These are phyloP conservation scores for Cataglyphis cursor DNA, from an alignment of 2,888 invertebrate genomes.

Conservation along the genomic window DNA sequence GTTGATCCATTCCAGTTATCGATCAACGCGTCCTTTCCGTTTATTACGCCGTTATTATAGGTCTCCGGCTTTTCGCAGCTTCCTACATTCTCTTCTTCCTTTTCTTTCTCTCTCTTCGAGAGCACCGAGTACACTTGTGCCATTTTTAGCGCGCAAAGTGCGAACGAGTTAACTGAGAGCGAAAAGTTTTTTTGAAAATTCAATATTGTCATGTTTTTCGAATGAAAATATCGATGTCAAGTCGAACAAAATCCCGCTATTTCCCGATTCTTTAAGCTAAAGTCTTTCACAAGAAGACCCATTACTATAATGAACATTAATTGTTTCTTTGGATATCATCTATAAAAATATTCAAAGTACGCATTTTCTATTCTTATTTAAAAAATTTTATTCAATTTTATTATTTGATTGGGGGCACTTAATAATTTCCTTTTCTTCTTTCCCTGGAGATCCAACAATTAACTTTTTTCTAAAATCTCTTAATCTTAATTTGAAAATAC, in stretches of 20 bases:
- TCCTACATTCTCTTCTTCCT: not conserved
- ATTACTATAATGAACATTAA: not conserved
- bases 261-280: not conserved
- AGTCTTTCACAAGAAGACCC: not conserved
- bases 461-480: not conserved
- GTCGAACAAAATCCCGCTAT: not conserved
- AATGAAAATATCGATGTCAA: constrained; percentile 16
- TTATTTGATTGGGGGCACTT: not conserved
- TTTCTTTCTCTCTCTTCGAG: not conserved
- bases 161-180: not conserved
- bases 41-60: constrained; percentile 32
- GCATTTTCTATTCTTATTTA: not conserved
- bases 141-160: constrained; percentile 27
- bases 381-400: not conserved
- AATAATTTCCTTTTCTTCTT: not conserved
- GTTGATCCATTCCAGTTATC: constrained; percentile 12
- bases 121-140: constrained; percentile 4
- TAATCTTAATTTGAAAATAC: not conserved
- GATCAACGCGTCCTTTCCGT: constrained; percentile 13
- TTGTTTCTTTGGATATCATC: not conserved
- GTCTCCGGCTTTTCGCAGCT: constrained; percentile 21
- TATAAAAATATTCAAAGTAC: not conserved
- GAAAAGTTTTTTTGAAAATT: constrained; percentile 20
- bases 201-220: not conserved
- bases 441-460: not conserved